These are phyloP conservation scores for Cyprinodon variegatus DNA, from an alignment of 2,113 vertebrate genomes.

Conservation along the genomic window DNA sequence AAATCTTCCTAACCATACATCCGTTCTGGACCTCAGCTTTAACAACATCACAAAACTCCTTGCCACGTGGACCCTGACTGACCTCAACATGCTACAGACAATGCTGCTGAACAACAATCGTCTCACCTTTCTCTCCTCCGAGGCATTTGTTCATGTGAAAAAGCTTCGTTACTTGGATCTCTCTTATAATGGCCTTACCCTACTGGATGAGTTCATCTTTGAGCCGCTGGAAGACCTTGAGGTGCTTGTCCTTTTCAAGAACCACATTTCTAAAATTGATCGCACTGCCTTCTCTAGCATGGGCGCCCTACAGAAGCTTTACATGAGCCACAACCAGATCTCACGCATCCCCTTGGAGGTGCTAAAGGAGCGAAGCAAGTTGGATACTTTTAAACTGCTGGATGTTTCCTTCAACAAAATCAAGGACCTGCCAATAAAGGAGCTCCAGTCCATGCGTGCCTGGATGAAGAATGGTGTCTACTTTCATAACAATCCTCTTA, in stretches of 20 bases:
- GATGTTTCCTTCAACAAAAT: constrained; percentile 93
- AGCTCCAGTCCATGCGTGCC: constrained; percentile 86
- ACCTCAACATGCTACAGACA: constrained; percentile 83
- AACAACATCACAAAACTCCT: constrained; percentile 85
- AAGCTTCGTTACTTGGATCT: constrained; percentile 89
- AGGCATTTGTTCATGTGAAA: constrained; percentile 87
- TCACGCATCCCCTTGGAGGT: constrained; percentile 92
- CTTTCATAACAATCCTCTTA: constrained; percentile 89
- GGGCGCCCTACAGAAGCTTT: constrained; percentile 86
- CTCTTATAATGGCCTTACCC: constrained; percentile 86
- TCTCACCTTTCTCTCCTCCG: constrained; percentile 89
- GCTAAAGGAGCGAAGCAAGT: constrained; percentile 83
- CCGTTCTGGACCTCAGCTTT: constrained; percentile 91
- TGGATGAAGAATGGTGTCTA: constrained; percentile 93
- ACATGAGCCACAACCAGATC: constrained; percentile 92
- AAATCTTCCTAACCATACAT: constrained; percentile 82
- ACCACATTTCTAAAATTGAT: constrained; percentile 88
- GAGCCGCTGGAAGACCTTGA: constrained; percentile 85
- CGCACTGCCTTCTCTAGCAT: constrained; percentile 88
- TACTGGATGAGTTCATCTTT: constrained; percentile 89
- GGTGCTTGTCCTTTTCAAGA: constrained; percentile 93
- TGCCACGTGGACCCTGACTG: constrained; percentile 84
- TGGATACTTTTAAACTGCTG: constrained; percentile 83
- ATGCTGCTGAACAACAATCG: constrained; percentile 90
- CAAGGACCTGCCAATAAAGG: constrained; percentile 80